Evolutionary conservation across 2,797 vertebrate species (phyloP).

Genomic region (Pseudochaenichthys georgianus): DNA sequence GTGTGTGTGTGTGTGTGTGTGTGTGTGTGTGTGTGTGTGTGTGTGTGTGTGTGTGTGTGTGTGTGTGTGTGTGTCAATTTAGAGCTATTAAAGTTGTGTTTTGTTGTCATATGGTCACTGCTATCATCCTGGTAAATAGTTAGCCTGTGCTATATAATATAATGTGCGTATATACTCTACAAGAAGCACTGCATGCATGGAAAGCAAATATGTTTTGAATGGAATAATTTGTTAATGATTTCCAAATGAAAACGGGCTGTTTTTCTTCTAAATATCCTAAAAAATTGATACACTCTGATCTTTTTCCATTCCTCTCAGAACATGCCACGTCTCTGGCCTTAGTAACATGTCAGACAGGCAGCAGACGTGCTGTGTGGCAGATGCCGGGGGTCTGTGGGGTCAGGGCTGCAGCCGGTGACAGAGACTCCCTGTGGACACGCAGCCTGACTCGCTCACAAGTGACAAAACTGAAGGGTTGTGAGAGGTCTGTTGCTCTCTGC

Average conservation of each 20-base stretch:
- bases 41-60: background rate
- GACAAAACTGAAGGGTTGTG: background rate
- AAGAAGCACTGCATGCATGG: background rate
- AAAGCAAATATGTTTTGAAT: background rate
- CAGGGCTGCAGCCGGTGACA: slow-evolving; percentile 15
- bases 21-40: background rate
- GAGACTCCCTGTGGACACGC: background rate
- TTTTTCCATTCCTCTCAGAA: background rate
- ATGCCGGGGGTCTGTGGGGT: background rate
- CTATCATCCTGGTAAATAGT: background rate
- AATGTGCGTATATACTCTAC: background rate
- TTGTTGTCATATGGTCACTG: background rate
- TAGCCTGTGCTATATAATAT: background rate
- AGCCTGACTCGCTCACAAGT: slow-evolving; percentile 15
- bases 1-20: too few relatives aligned
- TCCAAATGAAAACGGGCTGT: background rate
- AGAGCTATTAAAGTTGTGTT: background rate
- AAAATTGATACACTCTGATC: background rate
- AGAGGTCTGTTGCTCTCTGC: background rate
- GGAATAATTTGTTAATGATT: background rate
- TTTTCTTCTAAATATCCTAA: background rate
- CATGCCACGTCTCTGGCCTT: background rate
- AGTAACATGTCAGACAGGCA: slow-evolving; percentile 4
- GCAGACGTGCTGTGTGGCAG: slow-evolving; percentile 20
- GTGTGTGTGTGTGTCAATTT: background rate